Evolutionary conservation across 2,888 invertebrate genomes (phyloP).

Genomic region (Pandemis corylana): DNA sequence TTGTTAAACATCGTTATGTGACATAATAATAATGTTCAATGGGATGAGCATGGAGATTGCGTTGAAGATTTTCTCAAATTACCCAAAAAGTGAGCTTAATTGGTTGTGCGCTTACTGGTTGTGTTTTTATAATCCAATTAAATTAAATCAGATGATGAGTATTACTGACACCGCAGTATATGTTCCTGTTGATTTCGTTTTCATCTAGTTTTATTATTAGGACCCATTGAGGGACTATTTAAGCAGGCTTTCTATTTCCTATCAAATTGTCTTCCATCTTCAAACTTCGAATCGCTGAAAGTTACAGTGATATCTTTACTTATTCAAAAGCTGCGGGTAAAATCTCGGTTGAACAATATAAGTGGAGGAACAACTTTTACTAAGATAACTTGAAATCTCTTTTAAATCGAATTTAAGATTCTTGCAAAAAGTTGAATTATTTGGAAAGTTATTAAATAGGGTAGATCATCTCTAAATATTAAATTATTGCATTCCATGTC

Average conservation of each 20-base stretch:
- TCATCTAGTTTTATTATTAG: no score
- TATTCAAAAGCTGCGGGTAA: conserved; percentile 28
- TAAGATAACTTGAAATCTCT: conserved; percentile 23
- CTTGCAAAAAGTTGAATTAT: not conserved
- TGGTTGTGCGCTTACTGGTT: no score
- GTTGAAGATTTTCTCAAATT: not conserved
- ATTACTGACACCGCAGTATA: not conserved
- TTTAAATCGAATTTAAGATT: conserved; percentile 23
- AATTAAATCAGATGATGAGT: no score
- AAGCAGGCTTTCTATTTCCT: not conserved
- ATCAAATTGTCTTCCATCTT: conserved; percentile 8
- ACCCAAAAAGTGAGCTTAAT: no score
- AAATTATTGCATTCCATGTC: not conserved
- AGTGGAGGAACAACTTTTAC: conserved; percentile 23
- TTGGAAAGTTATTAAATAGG: not conserved
- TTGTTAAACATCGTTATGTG: no score
- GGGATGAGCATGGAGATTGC: not conserved
- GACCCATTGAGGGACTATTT: not conserved
- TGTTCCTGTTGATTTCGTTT: not conserved
- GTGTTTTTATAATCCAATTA: no score
- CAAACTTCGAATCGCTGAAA: conserved; percentile 15
- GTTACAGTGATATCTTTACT: conserved; percentile 31
- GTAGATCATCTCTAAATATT: not conserved
- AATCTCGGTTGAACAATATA: conserved; percentile 29
- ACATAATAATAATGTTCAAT: no score